Evolutionary conservation across 2,888 invertebrate genomes (phyloP).

Genomic region (Coecobrya sp.): DNA sequence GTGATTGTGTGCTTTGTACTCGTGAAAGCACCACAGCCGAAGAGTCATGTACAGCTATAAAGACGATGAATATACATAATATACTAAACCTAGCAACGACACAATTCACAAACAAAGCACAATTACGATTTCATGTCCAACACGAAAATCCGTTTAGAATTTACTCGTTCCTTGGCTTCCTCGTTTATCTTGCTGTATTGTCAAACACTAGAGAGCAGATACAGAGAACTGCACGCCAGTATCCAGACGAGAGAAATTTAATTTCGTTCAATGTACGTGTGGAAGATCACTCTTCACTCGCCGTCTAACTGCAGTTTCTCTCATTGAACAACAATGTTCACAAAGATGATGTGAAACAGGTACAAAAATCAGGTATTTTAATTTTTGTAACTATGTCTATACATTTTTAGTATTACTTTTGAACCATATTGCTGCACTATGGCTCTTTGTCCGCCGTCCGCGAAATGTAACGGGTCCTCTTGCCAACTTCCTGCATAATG

Average conservation of each 20-base stretch:
- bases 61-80: neutral
- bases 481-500: neutral
- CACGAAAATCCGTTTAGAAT: neutral
- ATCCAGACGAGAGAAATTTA: neutral
- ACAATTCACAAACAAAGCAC: neutral
- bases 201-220: neutral
- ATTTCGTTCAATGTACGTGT: neutral
- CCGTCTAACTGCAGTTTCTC: neutral
- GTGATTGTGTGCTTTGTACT: slow-evolving; percentile 3
- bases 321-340: neutral
- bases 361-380: slow-evolving; percentile 32
- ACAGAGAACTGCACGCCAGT: neutral
- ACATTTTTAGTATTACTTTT: neutral
- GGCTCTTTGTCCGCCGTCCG: neutral
- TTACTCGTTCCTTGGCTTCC: neutral
- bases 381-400: neutral
- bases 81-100: neutral
- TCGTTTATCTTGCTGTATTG: neutral
- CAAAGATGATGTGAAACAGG: neutral
- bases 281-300: neutral
- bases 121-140: neutral
- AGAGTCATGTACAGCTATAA: no score
- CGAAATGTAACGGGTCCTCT: neutral
- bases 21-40: neutral
- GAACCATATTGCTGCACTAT: neutral